Evolutionary conservation across 2,113 vertebrate genomes (phyloP), one percentile per base, ranked within the genome.

Genomic region (Desmodus rotundus): DNA sequence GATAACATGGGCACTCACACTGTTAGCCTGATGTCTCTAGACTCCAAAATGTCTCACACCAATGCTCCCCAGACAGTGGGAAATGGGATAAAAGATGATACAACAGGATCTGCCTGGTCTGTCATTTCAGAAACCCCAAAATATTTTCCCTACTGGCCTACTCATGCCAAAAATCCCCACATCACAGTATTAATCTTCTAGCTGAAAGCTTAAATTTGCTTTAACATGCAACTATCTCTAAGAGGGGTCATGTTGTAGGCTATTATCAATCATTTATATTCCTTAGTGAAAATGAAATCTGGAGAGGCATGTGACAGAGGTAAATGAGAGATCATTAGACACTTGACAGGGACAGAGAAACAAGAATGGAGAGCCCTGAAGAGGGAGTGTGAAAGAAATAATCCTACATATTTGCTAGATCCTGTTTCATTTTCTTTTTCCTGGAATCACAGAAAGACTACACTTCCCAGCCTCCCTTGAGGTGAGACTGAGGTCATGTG

Each of bases 281-380:
- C 54, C 45, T 94, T 72, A 93, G 47, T 58, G 28, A 88, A 92
- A 91, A 88, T 94, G 85, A 96, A 93, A 85, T 73, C 36, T 88
- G 72, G 65, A 94, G 65, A 72, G 61, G 74, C 36, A 4, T n/a
- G 43, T 20, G 52, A 68, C 17, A 41, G 52, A 33, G 8, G 15
- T 41, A 89, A 86, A 28, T 26, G 45, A 83, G 22, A 76, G 63
- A 65, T 31, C 52, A 72, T 74, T 54, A 94, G 58, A 65, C 65
- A 65, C 31, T 90, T 63, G 93, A 52, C 84, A 89, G 72, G 54
- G 56, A 92, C 85, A 67, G 74, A 95, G 28, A 43, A 70, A 83
- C 26, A 83, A 74, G 67, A 89, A 73, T 76, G 50, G 73, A 86
- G 47, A 87, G 31, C 50, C 31, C 47, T 16, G 11, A 47, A 78